These are phyloP conservation scores for Conger conger DNA, from an alignment of 2,113 vertebrate genomes.

Conservation along the genomic window DNA sequence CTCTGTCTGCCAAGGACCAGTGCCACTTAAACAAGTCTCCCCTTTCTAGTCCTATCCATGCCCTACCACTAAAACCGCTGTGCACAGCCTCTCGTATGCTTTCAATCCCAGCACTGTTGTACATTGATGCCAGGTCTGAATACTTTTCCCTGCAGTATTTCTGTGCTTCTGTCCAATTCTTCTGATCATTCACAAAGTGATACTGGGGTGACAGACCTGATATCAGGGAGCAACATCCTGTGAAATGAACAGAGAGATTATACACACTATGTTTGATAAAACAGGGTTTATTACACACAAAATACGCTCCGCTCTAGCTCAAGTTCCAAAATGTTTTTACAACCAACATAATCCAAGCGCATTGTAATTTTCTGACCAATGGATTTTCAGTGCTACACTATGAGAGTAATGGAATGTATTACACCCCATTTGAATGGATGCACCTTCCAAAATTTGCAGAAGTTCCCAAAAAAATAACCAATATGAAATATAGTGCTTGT, in stretches of 20 bases:
- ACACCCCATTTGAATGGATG: too few relatives aligned
- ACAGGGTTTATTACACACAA: not conserved
- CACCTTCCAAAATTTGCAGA: too few relatives aligned
- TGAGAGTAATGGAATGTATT: too few relatives aligned
- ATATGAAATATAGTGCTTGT: too few relatives aligned
- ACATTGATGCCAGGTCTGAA: not conserved
- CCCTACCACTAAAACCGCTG: not conserved
- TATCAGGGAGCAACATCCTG: constrained; percentile 43
- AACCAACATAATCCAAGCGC: too few relatives aligned
- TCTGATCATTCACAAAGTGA: not conserved
- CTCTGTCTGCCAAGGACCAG: not conserved
- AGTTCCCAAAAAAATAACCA: too few relatives aligned
- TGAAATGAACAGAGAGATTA: not conserved
- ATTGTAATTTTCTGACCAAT: too few relatives aligned
- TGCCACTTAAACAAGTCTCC: not conserved
- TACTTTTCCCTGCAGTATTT: constrained; percentile 3
- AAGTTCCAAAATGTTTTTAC: not conserved
- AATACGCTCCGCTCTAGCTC: not conserved
- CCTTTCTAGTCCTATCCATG: constrained; percentile 20
- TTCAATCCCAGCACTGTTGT: not conserved
- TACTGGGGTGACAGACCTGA: constrained; percentile 5
- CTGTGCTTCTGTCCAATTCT: constrained; percentile 16
- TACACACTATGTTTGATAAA: not conserved
- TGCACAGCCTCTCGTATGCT: not conserved
- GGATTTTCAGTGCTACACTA: too few relatives aligned